phyloP scores from a whole-genome alignment of 1,140 invertebrate species.

The Zaprionus vittiger region DNA sequence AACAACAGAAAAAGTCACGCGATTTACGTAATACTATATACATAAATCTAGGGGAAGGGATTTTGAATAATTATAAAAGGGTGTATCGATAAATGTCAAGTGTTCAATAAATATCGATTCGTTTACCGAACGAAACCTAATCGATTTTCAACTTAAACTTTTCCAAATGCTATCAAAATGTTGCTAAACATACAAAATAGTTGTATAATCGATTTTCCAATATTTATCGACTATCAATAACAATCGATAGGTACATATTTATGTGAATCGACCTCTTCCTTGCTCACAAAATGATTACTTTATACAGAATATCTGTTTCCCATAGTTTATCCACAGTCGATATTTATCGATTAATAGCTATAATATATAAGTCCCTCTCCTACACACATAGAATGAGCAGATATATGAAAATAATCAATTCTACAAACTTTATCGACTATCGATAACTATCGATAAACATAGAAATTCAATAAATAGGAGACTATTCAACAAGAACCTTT shows the following conservation, averaged over 20 bases:
- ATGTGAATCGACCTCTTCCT: too few relatives aligned
- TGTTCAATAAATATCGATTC: not conserved
- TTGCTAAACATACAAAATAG: too few relatives aligned
- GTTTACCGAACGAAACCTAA: not conserved
- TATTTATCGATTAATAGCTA: not conserved
- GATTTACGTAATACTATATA: conserved; percentile 38
- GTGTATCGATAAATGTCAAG: not conserved
- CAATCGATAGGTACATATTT: too few relatives aligned
- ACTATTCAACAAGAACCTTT: not conserved
- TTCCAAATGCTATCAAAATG: too few relatives aligned
- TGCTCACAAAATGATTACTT: too few relatives aligned
- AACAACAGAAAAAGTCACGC: conserved; percentile 58
- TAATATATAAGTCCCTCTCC: too few relatives aligned
- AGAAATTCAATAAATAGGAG: not conserved
- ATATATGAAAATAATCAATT: not conserved
- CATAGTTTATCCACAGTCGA: too few relatives aligned
- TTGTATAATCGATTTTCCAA: too few relatives aligned
- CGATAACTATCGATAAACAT: not conserved
- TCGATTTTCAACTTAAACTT: not conserved
- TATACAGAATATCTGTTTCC: too few relatives aligned
- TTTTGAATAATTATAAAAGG: not conserved
- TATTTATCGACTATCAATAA: too few relatives aligned
- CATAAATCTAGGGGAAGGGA: not conserved
- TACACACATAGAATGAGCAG: too few relatives aligned
- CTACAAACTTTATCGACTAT: not conserved